Evolutionary conservation across 2,113 vertebrate genomes (phyloP), one percentile per base, ranked within the genome.

Genomic region (Mobula birostris): DNA sequence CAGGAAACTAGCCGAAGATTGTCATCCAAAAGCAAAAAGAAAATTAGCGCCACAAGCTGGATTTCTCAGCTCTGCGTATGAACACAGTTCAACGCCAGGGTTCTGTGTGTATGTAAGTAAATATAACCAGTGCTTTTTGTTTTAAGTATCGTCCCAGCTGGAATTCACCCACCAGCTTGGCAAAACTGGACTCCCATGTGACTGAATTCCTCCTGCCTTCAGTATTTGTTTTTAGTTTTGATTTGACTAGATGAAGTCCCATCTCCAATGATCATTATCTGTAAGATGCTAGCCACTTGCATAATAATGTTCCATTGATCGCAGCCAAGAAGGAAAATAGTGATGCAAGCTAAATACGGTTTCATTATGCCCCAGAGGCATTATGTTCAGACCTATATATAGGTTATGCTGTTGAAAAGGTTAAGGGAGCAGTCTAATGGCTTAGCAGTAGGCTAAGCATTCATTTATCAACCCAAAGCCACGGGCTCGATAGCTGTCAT

Each of bases 361-460:
- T 70, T 93, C 36, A 56, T 74, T 21, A 70, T 74, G 68, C 72
- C 36, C 66, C 91, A 48, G 21, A 14, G 70, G 91, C 70, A 93
- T 93, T 93, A 56, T 74, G 68, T 93, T 93, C 70, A 76, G 27
- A 76, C 91, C 91, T 93, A 93, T 93, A 93, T 76, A 90, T 90
- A 90, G 85, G 12, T 66, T 90, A 72, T 93, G 36, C 91, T 74
- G 91, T 93, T 93, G 91, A 76, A 74, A 93, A 93, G 91, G 91
- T 93, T 74, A 93, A 74, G 74, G 91, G 91, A 70, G 36, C 91
- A 93, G 68, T 72, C 70, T 93, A 93, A 93, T 56, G 40, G 91
- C 68, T 9, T 56, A 93, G 91, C 61, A 90, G 29, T 90, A 76
- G 74, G 70, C 70, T 56, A 93, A 93, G 40, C 68, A 76, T 74